Evolutionary conservation across 2,797 vertebrate genomes (phyloP), one percentile per base, ranked within the genome.

Genomic region (Sebastes vulpes): DNA sequence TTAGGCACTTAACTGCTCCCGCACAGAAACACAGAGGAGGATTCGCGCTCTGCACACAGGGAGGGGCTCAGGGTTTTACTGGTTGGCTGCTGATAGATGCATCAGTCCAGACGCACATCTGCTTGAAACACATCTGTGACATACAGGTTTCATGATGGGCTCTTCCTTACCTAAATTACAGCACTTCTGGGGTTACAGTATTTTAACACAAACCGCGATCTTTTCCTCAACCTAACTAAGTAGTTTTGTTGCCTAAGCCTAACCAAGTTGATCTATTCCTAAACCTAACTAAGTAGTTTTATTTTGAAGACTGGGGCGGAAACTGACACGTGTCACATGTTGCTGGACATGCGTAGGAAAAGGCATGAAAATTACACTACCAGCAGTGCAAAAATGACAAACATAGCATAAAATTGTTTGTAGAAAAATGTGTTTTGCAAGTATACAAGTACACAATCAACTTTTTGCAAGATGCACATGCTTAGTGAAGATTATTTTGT

Each of bases 1-100:
- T 83, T 74, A 83, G 80, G 50, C 65, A 5, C 63, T 77, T 28
- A 16, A 53, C 69, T 60, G 67, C 81, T 84, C 29, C 78, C 7
- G 76, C 25, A n/a, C 74, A 79, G 57, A 72, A 56, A 72, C 68
- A 63, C 61, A 85, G 78, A 73, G 77, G 79, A 86, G 79, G 83
- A 60, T 74, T 82, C 65, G 71, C 23, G 2, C 63, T 58, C 10
- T 2, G 29, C 3, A 2, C 25, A 42, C 53, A 71, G 65, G 78
- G 78, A 84, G 75, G 76, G 72, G 29, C 54, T 76, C 32, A 23
- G 6, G 25, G 23, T 67, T 78, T 72, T 18, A 52, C 35, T 69
- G 52, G 32, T 72, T 38, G 61, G 57, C 23, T 72, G 48, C 38
- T 31, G 74, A 76, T 46, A 26, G 69, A 60, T 9, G 6, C 63